Conservation (phyloP, 2,113 vertebrate species). For the Lota lota region DNA sequence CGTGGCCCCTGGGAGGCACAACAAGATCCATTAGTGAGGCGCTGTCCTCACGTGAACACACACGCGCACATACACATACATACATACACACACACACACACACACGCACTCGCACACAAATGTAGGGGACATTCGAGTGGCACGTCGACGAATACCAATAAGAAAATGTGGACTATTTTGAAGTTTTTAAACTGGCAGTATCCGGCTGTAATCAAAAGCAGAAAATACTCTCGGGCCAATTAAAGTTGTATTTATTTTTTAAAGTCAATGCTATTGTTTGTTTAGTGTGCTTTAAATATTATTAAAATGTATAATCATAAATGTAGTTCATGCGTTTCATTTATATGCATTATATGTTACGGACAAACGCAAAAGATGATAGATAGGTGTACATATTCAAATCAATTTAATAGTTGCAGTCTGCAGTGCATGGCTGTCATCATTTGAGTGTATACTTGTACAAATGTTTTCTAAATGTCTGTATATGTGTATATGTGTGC, state of each 20-base stretch:
- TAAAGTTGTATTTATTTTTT: too few relatives aligned
- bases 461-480: constrained; percentile 13
- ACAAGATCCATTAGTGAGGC: constrained; percentile 42
- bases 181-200: too few relatives aligned
- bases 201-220: too few relatives aligned
- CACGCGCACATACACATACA: constrained; percentile 2
- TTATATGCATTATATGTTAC: too few relatives aligned
- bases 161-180: background rate
- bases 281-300: too few relatives aligned
- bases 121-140: background rate
- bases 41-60: background rate
- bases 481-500: constrained; percentile 14
- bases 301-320: too few relatives aligned
- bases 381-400: constrained; percentile 2
- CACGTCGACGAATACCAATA: background rate
- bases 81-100: constrained; percentile 10
- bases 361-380: too few relatives aligned
- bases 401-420: background rate
- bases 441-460: constrained; percentile 18
- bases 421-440: too few relatives aligned
- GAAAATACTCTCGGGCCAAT: too few relatives aligned
- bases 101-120: background rate
- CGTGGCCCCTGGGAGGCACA: constrained; percentile 42
- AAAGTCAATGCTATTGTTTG: too few relatives aligned
- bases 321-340: too few relatives aligned